Conservation (phyloP, 1,140 invertebrate species). For the Drosophila pachea region DNA sequence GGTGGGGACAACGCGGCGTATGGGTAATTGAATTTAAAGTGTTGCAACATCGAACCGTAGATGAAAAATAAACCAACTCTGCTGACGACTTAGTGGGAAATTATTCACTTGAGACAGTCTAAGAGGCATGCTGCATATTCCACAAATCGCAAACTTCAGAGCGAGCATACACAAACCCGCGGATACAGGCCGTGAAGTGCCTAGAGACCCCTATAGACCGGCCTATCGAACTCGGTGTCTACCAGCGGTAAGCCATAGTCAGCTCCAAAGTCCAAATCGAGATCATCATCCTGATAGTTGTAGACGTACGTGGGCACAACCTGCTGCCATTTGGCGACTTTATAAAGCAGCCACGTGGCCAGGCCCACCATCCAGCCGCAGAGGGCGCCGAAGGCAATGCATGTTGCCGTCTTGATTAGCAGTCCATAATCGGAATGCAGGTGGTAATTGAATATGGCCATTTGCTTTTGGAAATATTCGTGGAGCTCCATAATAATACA, state of each 20-base stretch:
- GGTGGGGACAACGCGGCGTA: slow-evolving; percentile 20
- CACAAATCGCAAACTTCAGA: slow-evolving; percentile 7
- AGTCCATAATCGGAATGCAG: slow-evolving; percentile 49
- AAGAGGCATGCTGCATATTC: slow-evolving; percentile 27
- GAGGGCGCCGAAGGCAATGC: slow-evolving; percentile 54
- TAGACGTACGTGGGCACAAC: slow-evolving; percentile 6
- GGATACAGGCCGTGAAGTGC: slow-evolving; percentile 4
- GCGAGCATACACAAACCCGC: not conserved
- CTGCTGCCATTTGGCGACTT: slow-evolving; percentile 31
- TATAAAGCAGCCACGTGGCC: slow-evolving; percentile 42
- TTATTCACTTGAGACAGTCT: slow-evolving; percentile 51
- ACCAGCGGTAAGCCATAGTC: slow-evolving; percentile 21
- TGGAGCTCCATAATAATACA: slow-evolving; percentile 40
- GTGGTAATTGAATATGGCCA: slow-evolving; percentile 42
- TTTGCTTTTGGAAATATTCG: slow-evolving; percentile 46
- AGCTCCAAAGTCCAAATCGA: slow-evolving; percentile 43
- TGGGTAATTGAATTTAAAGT: slow-evolving; percentile 55
- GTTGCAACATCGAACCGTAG: slow-evolving; percentile 21
- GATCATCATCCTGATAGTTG: slow-evolving; percentile 39
- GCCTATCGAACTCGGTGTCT: not conserved
- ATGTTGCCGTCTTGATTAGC: slow-evolving; percentile 50
- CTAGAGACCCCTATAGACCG: not conserved
- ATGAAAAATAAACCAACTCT: slow-evolving; percentile 28
- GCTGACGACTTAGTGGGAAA: slow-evolving; percentile 47
- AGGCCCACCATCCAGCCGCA: slow-evolving; percentile 58